These are phyloP conservation scores for Muscicapa comitata DNA, from an alignment of 2,797 vertebrate genomes.

Conservation along the genomic window DNA sequence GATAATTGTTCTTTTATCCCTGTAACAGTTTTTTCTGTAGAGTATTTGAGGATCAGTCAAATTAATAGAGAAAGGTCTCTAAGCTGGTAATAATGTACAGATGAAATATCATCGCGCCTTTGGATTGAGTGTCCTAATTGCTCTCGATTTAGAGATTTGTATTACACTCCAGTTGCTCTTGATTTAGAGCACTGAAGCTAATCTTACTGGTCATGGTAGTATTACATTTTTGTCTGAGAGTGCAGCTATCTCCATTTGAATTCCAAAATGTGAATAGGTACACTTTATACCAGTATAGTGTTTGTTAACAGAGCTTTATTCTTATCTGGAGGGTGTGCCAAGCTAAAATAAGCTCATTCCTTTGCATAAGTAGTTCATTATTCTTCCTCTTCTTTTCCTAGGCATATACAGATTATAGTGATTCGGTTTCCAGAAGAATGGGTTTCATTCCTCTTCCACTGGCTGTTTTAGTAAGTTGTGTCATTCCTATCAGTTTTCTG, in stretches of 20 bases:
- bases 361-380: neutral
- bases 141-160: slow-evolving; percentile 6
- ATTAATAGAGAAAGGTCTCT: neutral
- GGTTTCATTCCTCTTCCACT: slow-evolving; percentile 96
- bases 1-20: neutral
- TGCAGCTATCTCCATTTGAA: neutral
- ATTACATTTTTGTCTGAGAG: neutral
- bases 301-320: neutral
- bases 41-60: neutral
- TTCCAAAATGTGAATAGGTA: neutral
- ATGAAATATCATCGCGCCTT: neutral
- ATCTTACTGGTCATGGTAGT: neutral
- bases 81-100: neutral
- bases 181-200: neutral
- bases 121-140: slow-evolving; percentile 15
- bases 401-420: slow-evolving; percentile 98
- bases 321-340: neutral
- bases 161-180: neutral
- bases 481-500: neutral
- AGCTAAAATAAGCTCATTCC: slow-evolving; percentile 17
- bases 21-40: neutral
- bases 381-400: slow-evolving; percentile 44
- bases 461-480: slow-evolving; percentile 90
- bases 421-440: slow-evolving; percentile 96
- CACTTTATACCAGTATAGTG: neutral